Evolutionary conservation across 2,113 vertebrate species (phyloP).

Genomic region (Bungarus multicinctus): DNA sequence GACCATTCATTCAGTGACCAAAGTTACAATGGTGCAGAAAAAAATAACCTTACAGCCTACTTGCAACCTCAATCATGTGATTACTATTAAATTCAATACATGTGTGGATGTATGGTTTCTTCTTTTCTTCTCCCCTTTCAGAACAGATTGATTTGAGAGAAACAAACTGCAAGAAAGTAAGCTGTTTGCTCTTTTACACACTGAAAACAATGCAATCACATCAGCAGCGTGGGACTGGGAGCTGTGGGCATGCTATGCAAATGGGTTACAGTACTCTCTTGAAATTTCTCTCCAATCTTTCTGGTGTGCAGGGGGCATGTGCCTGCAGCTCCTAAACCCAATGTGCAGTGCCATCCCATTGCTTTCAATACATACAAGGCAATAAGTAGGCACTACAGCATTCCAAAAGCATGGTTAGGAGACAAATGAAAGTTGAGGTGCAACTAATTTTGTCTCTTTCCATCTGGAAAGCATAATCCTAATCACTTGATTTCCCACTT

Average conservation of each 20-base stretch:
- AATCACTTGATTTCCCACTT: neutral
- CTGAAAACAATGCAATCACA: neutral
- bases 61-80: neutral
- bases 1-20: neutral
- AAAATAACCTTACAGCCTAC: neutral
- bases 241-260: neutral
- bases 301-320: neutral
- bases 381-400: neutral
- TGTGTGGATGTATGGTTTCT: neutral
- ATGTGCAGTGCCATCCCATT: neutral
- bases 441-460: neutral
- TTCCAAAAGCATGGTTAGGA: neutral
- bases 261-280: neutral
- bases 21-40: neutral
- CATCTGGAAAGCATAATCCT: neutral
- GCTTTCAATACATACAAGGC: neutral
- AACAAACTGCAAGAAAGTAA: neutral
- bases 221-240: neutral
- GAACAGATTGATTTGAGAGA: neutral
- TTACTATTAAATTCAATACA: neutral
- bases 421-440: neutral
- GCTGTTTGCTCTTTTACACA: neutral
- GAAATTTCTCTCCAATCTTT: neutral
- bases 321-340: neutral
- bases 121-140: neutral